Evolutionary conservation across 2,888 invertebrate species (phyloP).

Genomic region (Cerastis rubricosa): DNA sequence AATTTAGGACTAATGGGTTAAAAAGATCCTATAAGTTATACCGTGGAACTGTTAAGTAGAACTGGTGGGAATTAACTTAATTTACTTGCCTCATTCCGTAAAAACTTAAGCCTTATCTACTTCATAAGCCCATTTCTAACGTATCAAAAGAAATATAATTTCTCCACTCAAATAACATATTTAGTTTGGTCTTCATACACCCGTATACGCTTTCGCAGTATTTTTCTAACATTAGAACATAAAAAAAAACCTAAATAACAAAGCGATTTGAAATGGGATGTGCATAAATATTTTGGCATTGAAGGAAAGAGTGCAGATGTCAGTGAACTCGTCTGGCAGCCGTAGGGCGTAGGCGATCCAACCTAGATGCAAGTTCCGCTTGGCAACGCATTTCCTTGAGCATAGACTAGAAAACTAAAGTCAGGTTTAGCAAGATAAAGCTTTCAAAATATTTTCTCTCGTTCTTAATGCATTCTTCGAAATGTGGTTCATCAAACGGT

Average conservation of each 20-base stretch:
- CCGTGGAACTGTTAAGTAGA: too few species aligned
- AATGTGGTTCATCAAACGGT: constrained; percentile 2
- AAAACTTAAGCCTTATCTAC: not conserved
- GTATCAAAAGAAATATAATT: constrained; percentile 33
- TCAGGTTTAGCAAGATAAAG: not conserved
- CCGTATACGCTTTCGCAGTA: constrained; percentile 22
- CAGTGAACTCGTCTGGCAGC: constrained; percentile 58
- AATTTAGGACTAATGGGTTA: too few species aligned
- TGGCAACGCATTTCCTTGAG: constrained; percentile 48
- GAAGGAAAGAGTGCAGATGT: constrained; percentile 48
- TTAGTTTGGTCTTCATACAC: constrained; percentile 36
- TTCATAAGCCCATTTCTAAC: not conserved
- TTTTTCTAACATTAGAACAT: constrained; percentile 32
- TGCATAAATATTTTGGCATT: constrained; percentile 52
- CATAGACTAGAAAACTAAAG: constrained; percentile 1
- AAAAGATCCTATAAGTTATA: too few species aligned
- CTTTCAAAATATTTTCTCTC: constrained; percentile 10
- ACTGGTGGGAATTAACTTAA: not conserved
- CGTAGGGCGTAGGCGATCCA: constrained; percentile 49
- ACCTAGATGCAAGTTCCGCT: constrained; percentile 48
- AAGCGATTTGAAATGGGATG: constrained; percentile 29
- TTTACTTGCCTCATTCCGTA: not conserved
- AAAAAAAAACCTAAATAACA: constrained; percentile 23
- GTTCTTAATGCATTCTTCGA: constrained; percentile 25
- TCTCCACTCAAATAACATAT: constrained; percentile 11